Evolutionary conservation across 1,140 invertebrate species (phyloP), one percentile per base, ranked within the genome.

Genomic region (Chironomus tepperi): DNA sequence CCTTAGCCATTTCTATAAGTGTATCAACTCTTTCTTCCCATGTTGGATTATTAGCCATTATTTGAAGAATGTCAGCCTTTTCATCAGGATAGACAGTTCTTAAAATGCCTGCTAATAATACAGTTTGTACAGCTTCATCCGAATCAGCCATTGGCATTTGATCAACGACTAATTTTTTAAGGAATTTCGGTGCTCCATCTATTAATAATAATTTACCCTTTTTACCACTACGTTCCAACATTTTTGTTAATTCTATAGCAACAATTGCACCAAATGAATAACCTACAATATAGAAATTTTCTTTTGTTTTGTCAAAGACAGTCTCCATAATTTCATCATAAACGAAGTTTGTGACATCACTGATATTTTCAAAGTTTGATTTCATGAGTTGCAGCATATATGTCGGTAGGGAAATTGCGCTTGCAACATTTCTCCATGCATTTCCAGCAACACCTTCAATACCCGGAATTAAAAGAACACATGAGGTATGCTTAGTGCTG

Each of bases 391-490:
- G 80, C 21, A 81, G 43, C 9, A 81, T 75, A 43, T 75, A 76
- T 12, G 78, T 74, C 7, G 75, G 76, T 43, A 77, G 79, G 15
- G 77, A 74, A 8, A 83, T 42, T 5, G 19, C 42, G 0, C 73
- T 74, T 0, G 79, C 81, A 34, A 82, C 76, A 65, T 77, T 77
- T 15, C 80, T 78, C 81, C 81, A 83, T 0, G 79, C 77, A n/a
- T 77, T 75, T 73, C 81, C 80, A 15, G 88, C 87, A 73, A 87
- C 86, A 16, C 93, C 93, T 85, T 96, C 94, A 67, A 96, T 83
- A 16, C 93, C 92, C 74, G 93, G 93, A 57, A 95, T 81, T 76
- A 94, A 86, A 79, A 94, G 93, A 76, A 91, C 83, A 42, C 82
- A 77, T 73, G 77, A 76, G 73, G 84, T 78, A 73, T 80, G 77